phyloP scores from a whole-genome alignment of 92 coral and sea anemone species.

The Epizoanthus stellaris region DNA sequence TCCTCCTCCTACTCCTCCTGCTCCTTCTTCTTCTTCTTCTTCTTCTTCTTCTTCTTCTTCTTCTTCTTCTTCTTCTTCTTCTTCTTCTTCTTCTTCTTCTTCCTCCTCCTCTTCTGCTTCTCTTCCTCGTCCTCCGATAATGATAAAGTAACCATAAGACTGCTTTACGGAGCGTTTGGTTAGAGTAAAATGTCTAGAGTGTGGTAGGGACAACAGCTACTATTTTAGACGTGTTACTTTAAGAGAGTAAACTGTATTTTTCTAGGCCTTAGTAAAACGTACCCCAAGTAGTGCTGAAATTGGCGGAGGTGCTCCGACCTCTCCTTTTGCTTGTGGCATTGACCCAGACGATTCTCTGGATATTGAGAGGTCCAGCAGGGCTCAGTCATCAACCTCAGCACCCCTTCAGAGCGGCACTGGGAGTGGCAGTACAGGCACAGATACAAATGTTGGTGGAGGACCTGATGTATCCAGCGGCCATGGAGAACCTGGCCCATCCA shows the following conservation, averaged over 20 bases:
- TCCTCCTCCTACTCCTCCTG: no score
- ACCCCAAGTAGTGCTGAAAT: constrained; percentile 69
- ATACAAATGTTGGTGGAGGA: constrained; percentile 42
- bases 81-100: no score
- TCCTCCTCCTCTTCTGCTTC: no score
- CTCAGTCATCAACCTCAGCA: constrained; percentile 33
- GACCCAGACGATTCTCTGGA: constrained; percentile 77
- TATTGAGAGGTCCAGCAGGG: constrained; percentile 56
- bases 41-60: no score
- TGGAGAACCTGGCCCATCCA: constrained; percentile 63
- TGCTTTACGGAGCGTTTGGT: no score
- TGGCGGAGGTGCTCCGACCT: constrained; percentile 59
- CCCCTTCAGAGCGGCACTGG: constrained; percentile 45
- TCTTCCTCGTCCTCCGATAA: no score
- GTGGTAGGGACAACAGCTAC: no score
- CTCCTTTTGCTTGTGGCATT: constrained; percentile 83
- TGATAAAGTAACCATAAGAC: no score
- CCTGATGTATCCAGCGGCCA: constrained; percentile 47
- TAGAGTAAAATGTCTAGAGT: no score
- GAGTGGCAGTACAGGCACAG: constrained; percentile 27
- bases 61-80: no score
- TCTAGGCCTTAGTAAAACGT: constrained; percentile 91
- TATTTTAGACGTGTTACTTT: neutral
- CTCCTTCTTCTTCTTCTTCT: no score
- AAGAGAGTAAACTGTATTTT: neutral